Conservation (phyloP, 2,797 vertebrate genomes). For the Bothrops alternatus region DNA sequence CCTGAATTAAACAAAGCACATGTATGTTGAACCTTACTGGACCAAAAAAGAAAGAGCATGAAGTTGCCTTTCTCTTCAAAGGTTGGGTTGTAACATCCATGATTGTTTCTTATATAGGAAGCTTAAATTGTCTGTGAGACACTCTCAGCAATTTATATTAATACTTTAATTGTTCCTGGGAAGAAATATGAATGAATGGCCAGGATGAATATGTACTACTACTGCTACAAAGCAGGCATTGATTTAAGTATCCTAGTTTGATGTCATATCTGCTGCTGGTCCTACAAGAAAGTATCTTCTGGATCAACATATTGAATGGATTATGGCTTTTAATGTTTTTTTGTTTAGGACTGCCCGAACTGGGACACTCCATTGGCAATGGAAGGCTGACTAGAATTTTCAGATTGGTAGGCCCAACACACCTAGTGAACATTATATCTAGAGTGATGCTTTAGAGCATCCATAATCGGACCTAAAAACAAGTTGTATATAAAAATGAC, state of each 20-base stretch:
- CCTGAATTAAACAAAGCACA: background rate
- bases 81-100: background rate
- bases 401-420: background rate
- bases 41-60: background rate
- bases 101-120: background rate
- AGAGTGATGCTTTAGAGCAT: background rate
- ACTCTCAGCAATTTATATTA: background rate
- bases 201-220: background rate
- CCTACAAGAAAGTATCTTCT: background rate
- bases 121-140: background rate
- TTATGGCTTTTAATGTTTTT: background rate
- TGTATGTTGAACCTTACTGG: background rate
- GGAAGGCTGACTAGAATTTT: background rate
- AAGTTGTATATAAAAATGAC: conserved; percentile 28
- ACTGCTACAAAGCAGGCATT: background rate
- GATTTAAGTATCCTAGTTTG: background rate
- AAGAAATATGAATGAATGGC: background rate
- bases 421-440: background rate
- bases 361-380: background rate
- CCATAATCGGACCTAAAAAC: conserved; percentile 11
- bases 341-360: background rate
- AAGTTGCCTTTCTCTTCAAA: background rate
- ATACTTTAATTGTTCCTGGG: background rate
- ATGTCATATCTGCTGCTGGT: conserved; percentile 22
- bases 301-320: background rate